Conservation (phyloP, 2,888 invertebrate genomes). For the Acronicta alni region DNA sequence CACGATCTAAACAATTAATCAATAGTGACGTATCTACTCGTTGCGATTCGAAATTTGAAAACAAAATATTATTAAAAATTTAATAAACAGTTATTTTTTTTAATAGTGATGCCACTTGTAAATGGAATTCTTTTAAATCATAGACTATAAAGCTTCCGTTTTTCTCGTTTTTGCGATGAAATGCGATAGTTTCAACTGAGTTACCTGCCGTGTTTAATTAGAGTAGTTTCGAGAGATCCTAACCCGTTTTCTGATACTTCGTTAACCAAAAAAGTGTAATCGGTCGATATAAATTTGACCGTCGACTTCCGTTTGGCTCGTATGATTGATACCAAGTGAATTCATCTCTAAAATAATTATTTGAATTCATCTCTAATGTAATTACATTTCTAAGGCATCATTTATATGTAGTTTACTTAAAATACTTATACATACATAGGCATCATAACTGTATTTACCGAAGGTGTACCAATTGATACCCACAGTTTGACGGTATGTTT, state of each 20-base stretch:
- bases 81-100: background rate
- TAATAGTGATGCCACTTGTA: background rate
- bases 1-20: too few relatives aligned
- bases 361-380: conserved; percentile 15
- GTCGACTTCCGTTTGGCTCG: conserved; percentile 34
- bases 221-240: conserved; percentile 28
- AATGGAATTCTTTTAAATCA: conserved; percentile 22
- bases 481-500: too few relatives aligned
- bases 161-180: conserved; percentile 40
- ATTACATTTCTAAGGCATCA: conserved; percentile 17
- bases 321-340: conserved; percentile 35
- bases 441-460: too few relatives aligned
- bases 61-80: background rate
- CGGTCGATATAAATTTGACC: conserved; percentile 33
- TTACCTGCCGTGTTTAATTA: conserved; percentile 39
- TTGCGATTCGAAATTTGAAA: background rate
- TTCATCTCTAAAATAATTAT: conserved; percentile 19
- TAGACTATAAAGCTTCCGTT: conserved; percentile 17
- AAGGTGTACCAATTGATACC: too few relatives aligned
- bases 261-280: conserved; percentile 48
- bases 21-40: too few relatives aligned
- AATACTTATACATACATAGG: too few relatives aligned
- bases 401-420: background rate
- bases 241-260: conserved; percentile 38
- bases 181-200: conserved; percentile 24